Evolutionary conservation across 2,888 invertebrate species (phyloP), one percentile per base, ranked within the genome.

Genomic region (Lacanobia wlatinum): DNA sequence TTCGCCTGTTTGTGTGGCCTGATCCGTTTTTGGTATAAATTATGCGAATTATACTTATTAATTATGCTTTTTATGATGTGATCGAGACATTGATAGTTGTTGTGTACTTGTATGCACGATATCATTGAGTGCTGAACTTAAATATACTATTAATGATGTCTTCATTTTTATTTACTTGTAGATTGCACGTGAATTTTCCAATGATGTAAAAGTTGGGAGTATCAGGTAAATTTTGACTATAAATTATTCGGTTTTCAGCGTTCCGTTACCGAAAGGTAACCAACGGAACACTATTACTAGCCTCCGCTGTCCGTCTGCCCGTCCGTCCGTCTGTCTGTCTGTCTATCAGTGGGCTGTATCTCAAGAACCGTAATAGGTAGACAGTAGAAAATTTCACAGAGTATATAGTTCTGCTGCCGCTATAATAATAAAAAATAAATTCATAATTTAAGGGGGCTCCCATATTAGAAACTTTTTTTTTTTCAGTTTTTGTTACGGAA

Each of bases 1-100:
- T 18, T 53, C 48, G 18, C 21, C 70, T 43, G 61, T 56, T 69
- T 74, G 75, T 82, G 79, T 70, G 79, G 72, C 76, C 83, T 70
- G 78, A 72, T 78, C 78, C 79, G 75, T 84, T 84, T 83, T 76
- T 38, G 72, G 60, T 21, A 67, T 74, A 76, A 84, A 65, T 84
- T 80, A 84, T 78, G 65, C 23, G 75, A 73, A 74, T 65, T 67
- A 67, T 70, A 67, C 66, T 70, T 73, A 78, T 81, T 83, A 76
- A 78, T 78, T 73, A 61, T 63, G 28, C 56, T 68, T 75, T 84
- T 82, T 82, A 82, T 78, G 58, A 78, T 56, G 16, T 16, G 55
- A 66, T 61, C 53, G 58, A 67, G 73, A 59, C 74, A 71, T 62
- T 66, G 70, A 53, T 75, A 53, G 60, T 64, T 77, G 40, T 74